Evolutionary conservation across 1,140 invertebrate species (phyloP).

Genomic region (Drosophila grimshawi): DNA sequence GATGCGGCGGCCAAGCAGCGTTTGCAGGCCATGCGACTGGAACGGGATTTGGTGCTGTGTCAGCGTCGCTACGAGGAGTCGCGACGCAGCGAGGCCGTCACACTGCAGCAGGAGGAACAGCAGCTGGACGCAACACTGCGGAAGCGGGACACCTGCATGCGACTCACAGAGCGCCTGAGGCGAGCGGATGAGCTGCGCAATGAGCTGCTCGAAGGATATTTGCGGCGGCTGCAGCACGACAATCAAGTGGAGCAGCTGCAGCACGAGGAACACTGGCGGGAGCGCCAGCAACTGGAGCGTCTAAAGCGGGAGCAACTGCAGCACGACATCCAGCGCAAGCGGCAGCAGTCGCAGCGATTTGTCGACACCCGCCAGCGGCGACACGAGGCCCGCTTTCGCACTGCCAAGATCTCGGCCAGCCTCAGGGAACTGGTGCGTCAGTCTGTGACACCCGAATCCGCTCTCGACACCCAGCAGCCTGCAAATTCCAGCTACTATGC

Average conservation of each 20-base stretch:
- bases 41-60: slow-evolving; percentile 64
- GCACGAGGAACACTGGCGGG: slow-evolving; percentile 81
- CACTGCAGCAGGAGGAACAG: slow-evolving; percentile 73
- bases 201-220: slow-evolving; percentile 66
- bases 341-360: slow-evolving; percentile 69
- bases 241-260: slow-evolving; percentile 78
- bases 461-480: slow-evolving; percentile 27
- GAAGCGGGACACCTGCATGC: slow-evolving; percentile 72
- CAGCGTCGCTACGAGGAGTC: slow-evolving; percentile 70
- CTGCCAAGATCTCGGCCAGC: slow-evolving; percentile 80
- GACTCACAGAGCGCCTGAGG: slow-evolving; percentile 65
- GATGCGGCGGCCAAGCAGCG: slow-evolving; percentile 66
- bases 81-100: slow-evolving; percentile 71
- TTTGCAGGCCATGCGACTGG: slow-evolving; percentile 58
- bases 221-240: slow-evolving; percentile 74
- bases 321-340: slow-evolving; percentile 68
- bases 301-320: slow-evolving; percentile 66
- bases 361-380: slow-evolving; percentile 63
- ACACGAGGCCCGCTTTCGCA: slow-evolving; percentile 66
- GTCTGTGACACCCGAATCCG: slow-evolving; percentile 75
- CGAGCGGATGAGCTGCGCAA: slow-evolving; percentile 71
- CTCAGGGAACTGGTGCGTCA: slow-evolving; percentile 77
- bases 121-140: slow-evolving; percentile 69
- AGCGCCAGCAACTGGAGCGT: slow-evolving; percentile 64
- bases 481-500: slow-evolving; percentile 39